Evolutionary conservation across 2,797 vertebrate species (phyloP).

Genomic region (Acanthopagrus latus): DNA sequence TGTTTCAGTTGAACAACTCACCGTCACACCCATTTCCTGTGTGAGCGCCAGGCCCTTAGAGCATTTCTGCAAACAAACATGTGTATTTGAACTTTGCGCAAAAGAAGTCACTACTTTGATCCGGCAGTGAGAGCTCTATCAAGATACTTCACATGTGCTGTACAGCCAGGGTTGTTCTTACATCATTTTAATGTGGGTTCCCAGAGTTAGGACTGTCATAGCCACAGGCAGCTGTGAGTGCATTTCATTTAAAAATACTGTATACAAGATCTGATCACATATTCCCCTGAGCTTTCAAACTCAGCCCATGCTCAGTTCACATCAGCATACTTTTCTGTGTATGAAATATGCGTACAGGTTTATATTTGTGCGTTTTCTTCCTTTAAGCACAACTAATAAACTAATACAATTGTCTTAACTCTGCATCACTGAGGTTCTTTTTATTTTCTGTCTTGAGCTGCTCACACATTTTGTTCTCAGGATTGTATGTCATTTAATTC

Average conservation of each 20-base stretch:
- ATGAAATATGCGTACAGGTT: neutral
- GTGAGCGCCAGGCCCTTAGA: slow-evolving; percentile 18
- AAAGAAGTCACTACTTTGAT: neutral
- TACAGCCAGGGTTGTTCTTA: neutral
- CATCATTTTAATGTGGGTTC: neutral
- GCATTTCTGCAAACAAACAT: slow-evolving; percentile 43
- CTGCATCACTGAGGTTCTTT: no score
- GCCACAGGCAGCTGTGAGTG: slow-evolving; percentile 16
- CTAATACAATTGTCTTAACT: neutral
- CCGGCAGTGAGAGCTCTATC: neutral
- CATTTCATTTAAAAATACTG: slow-evolving; percentile 17
- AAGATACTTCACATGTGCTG: neutral
- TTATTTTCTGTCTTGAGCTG: no score
- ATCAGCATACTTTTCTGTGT: neutral
- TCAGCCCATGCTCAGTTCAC: neutral
- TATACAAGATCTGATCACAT: slow-evolving; percentile 3
- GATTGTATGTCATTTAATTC: no score
- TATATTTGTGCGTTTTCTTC: neutral
- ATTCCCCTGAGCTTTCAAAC: slow-evolving; percentile 7
- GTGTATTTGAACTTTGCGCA: slow-evolving; percentile 21
- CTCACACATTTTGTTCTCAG: no score
- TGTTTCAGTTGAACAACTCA: slow-evolving; percentile 9
- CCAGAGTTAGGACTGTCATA: neutral
- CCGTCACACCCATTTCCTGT: slow-evolving; percentile 69
- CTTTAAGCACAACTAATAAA: neutral